Base-by-base conservation (phyloP, 2,888 invertebrate species). In the Caenorhabditis sp. region DNA sequence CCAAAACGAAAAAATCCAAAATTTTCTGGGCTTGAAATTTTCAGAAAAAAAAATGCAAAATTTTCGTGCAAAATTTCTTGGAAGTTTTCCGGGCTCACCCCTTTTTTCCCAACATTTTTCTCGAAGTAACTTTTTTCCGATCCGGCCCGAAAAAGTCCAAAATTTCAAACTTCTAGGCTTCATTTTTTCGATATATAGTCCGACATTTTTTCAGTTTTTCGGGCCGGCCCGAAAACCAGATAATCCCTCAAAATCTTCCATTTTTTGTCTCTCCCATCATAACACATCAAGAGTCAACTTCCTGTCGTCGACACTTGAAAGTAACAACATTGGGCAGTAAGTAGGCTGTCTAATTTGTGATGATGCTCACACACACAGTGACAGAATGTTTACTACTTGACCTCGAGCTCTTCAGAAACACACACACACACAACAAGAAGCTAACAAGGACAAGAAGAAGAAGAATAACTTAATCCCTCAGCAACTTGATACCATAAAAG, bases 271-370 rank as follows among this genome's bases (percentile, higher is more conserved):
- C 53, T 21, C 53, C 21, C 24, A 23, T 53, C 24, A n/a, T n/a
- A n/a, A n/a, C 24, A 6, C n/a, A 23, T 19, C 3, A 23, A 27
- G 65, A 24, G 27, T 53, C 58, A 57, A 64, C 55, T 64, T 43
- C 43, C 43, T 58, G 43, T 51, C 62, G 59, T 70, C n/a, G 37
- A 49, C 70, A 62, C 70, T 66, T 43, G 65, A 63, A 49, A 43
- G 43, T 43, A 43, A 43, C 43, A 43, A 43, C 43, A 43, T 43
- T 43, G 43, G 43, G 8, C 43, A 43, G 6, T 43, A 17, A 17
- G 8, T 24, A 36, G 36, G 27, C 59, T 19, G 54, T 58, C 65
- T 66, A 70, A 70, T 70, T 70, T 70, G 70, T 59, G 49, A 43
- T 43, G 43, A 43, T 43, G 43, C 12, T 43, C 14, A 43, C 61